A percentile compares a stretch with the other conserved stretches of the same genome.
Conservation (phyloP, 2,113 vertebrate genomes). For the Tragelaphus scriptus region DNA sequence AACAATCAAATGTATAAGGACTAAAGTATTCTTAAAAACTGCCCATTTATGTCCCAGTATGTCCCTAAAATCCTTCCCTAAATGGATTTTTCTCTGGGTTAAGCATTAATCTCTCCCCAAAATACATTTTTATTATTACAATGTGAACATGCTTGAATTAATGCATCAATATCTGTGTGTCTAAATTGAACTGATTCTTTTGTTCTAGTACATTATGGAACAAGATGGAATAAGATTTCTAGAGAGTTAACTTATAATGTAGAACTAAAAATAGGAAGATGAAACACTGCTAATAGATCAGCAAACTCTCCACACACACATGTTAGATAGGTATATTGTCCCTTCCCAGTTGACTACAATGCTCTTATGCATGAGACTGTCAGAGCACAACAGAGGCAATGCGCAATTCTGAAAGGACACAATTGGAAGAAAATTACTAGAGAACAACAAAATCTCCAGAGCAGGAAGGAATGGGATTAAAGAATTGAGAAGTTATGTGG, state of each 20-base stretch:
- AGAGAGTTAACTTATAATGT: not conserved
- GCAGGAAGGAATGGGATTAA: not conserved
- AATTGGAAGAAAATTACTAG: not conserved
- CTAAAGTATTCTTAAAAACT: not conserved
- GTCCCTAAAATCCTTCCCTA: not conserved
- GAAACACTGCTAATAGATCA: not conserved
- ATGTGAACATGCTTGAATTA: not conserved
- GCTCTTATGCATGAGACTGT: not conserved
- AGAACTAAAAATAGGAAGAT: not conserved
- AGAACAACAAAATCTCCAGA: not conserved
- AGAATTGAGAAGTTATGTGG: not conserved
- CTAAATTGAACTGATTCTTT: not conserved
- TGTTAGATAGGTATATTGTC: not conserved
- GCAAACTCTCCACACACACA: not conserved
- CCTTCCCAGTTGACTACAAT: accelerated
- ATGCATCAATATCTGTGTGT: not conserved
- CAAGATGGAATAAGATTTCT: not conserved
- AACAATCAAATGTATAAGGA: not conserved
- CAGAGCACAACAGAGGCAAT: not conserved
- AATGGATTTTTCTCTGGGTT: not conserved
- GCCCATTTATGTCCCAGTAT: not conserved
- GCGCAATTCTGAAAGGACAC: not conserved
- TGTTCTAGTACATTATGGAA: not conserved
- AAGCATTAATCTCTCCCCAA: not conserved
- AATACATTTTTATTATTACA: not conserved